Base-by-base conservation (phyloP, 2,888 invertebrate genomes). In the Eristalinus aeneus region DNA sequence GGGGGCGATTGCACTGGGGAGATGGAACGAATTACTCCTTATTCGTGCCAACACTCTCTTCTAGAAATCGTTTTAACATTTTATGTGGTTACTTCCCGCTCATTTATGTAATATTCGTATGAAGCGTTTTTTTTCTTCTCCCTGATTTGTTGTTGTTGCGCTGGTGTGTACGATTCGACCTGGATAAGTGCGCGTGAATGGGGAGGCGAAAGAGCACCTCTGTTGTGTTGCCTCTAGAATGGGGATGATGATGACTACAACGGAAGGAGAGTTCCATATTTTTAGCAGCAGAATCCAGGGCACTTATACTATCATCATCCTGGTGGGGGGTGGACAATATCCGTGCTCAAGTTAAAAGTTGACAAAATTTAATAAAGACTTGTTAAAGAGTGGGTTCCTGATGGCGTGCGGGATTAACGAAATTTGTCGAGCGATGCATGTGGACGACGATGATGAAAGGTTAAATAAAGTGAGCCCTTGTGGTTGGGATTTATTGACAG, bases 51-150 rank as follows among this genome's bases (percentile, higher is more conserved):
- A 87, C 84, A 87, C 77, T 76, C 80, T 67, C 80, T 67, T 63
- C n/a, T 56, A 74, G 72, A 74, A 88, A 88, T 88, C 89, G 88
- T 89, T 90, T 89, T 89, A 89, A 88, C 89, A 88, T 89, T 89
- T 90, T 90, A 89, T 90, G 89, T 89, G 90, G 89, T 90, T 89
- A 89, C 89, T 89, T 89, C 89, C 88, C 89, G 89, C 89, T 89
- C 89, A 88, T 90, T 90, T 89, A 89, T 89, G 74, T 82, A 78
- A 82, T 82, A 71, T 77, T 61, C 34, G 58, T 75, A 46, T 60
- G 60, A 67, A 46, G 46, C 16, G 46, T 6, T 46, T 16, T 63
- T 61, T 72, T 56, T 27, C 61, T 80, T 82, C 53, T 63, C 61
- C 22, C 11, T 71, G 27, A 27, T 27, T 27, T 27, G 27, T 27